These are phyloP conservation scores for Autographa gamma DNA, from an alignment of 2,888 invertebrate genomes.

Conservation along the genomic window DNA sequence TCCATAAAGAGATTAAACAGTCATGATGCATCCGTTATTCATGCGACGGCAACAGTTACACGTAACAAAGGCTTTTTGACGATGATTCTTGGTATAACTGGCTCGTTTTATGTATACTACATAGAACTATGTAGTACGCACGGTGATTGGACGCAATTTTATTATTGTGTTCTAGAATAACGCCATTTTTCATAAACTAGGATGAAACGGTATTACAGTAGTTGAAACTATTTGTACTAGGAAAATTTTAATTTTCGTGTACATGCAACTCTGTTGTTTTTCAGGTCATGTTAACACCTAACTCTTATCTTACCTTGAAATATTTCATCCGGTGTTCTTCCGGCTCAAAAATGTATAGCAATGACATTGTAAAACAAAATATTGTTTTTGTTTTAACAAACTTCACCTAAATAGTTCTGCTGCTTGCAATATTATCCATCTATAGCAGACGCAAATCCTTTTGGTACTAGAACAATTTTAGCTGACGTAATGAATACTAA, in stretches of 20 bases:
- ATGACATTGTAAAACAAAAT: too few relatives aligned
- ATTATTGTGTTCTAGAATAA: neutral
- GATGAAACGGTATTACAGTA: neutral
- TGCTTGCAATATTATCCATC: too few relatives aligned
- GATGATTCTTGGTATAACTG: conserved; percentile 38
- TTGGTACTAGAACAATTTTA: too few relatives aligned
- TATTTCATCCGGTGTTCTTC: neutral
- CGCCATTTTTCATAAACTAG: neutral
- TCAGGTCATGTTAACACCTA: neutral
- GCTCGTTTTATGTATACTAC: conserved; percentile 17
- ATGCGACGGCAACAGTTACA: conserved; percentile 29
- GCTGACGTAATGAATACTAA: neutral
- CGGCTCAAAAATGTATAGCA: too few relatives aligned
- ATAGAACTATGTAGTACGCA: neutral
- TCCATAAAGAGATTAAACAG: conserved; percentile 40
- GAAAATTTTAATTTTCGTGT: neutral
- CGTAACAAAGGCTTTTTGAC: conserved; percentile 48
- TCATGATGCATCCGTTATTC: conserved; percentile 52
- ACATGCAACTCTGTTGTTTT: neutral
- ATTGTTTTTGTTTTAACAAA: too few relatives aligned
- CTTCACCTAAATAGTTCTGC: too few relatives aligned
- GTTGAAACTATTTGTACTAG: neutral
- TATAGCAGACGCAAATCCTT: too few relatives aligned
- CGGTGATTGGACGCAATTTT: conserved; percentile 10
- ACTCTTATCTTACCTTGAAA: neutral